These are phyloP conservation scores for Centroberyx gerrardi DNA, from an alignment of 2,797 vertebrate species.

Conservation along the genomic window DNA sequence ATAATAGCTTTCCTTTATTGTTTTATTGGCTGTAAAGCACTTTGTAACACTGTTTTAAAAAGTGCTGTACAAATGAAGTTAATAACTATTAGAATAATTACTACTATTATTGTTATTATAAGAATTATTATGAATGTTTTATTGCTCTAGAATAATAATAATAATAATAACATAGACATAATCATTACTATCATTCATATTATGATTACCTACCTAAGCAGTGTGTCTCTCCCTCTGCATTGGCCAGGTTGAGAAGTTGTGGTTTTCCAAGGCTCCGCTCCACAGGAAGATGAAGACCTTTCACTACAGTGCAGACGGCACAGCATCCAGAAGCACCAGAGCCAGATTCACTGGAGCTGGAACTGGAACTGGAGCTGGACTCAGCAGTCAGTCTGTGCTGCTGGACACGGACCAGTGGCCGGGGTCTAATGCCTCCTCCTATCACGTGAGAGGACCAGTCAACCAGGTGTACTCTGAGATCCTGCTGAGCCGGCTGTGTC, in stretches of 20 bases:
- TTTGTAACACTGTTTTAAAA: too few relatives aligned
- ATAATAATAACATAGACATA: too few relatives aligned
- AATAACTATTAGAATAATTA: too few relatives aligned
- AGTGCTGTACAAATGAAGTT: too few relatives aligned
- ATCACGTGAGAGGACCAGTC: conserved; percentile 92
- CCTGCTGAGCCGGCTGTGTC: conserved; percentile 94
- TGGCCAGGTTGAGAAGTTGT: conserved; percentile 91
- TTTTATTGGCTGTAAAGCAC: too few relatives aligned
- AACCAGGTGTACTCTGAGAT: conserved; percentile 97
- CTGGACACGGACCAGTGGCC: conserved; percentile 57
- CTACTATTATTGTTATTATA: too few relatives aligned
- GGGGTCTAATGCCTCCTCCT: conserved; percentile 79
- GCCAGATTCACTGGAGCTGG: not conserved
- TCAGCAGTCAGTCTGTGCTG: conserved; percentile 24
- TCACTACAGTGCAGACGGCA: conserved; percentile 78
- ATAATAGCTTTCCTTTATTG: too few relatives aligned
- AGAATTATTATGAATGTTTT: too few relatives aligned
- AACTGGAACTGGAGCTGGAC: not conserved
- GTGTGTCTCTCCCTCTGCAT: not conserved
- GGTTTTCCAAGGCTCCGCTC: conserved; percentile 73
- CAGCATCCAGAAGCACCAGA: conserved; percentile 39
- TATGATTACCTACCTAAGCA: not conserved
- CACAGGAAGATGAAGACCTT: conserved; percentile 82
- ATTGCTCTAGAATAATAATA: too few relatives aligned
- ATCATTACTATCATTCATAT: not conserved